A percentile compares a stretch with the other conserved stretches of the same genome.
These are phyloP conservation scores for Brachionus calyciflorus DNA, from an alignment of 1,140 invertebrate species.

Conservation along the genomic window DNA sequence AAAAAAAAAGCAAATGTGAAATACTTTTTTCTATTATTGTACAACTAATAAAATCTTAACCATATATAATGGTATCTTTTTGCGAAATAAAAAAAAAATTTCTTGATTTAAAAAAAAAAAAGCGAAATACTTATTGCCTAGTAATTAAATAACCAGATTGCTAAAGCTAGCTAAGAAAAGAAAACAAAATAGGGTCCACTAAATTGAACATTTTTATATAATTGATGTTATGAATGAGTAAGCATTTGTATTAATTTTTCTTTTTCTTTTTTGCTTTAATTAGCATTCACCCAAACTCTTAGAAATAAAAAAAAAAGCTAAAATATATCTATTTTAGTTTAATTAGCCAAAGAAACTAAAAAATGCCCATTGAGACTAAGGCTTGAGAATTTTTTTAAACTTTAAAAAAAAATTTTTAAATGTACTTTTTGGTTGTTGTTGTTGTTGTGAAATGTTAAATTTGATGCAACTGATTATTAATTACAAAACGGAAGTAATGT, in stretches of 20 bases:
- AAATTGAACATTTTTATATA: constrained; percentile 41
- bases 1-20: constrained; percentile 9
- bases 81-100: neutral
- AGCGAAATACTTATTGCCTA: too few relatives aligned
- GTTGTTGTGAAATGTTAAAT: too few relatives aligned
- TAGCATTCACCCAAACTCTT: constrained; percentile 23
- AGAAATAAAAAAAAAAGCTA: constrained; percentile 7
- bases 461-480: too few relatives aligned
- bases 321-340: neutral
- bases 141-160: constrained; percentile 32
- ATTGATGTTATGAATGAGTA: constrained; percentile 41
- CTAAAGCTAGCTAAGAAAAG: neutral
- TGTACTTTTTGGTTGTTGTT: too few relatives aligned
- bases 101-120: too few relatives aligned
- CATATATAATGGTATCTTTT: constrained; percentile 31
- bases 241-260: too few relatives aligned
- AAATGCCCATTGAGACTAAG: too few relatives aligned
- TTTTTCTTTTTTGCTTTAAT: constrained; percentile 19
- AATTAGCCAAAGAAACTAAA: neutral
- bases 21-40: constrained; percentile 3
- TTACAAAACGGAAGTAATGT: too few relatives aligned
- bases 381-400: too few relatives aligned
- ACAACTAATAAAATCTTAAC: neutral
- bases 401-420: too few relatives aligned
- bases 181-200: neutral